Conservation (phyloP, 2,888 invertebrate species). For the Callyntrura sp. region DNA sequence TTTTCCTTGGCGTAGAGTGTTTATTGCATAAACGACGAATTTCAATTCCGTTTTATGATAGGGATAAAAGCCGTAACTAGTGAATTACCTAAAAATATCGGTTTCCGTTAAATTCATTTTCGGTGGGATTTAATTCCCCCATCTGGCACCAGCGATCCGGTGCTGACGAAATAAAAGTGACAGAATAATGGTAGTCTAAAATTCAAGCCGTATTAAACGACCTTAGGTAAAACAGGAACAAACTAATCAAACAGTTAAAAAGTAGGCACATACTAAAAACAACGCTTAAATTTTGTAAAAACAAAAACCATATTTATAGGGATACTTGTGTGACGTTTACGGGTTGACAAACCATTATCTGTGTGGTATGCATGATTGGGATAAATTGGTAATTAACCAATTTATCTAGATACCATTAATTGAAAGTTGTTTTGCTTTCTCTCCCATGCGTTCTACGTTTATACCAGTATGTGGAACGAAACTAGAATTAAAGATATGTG, state of each 20-base stretch:
- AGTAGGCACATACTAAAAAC: too few species aligned
- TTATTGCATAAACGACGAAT: not conserved
- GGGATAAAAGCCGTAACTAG: not conserved
- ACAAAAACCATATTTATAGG: too few species aligned
- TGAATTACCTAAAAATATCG: not conserved
- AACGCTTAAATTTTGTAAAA: too few species aligned
- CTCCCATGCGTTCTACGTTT: not conserved
- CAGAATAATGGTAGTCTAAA: not conserved
- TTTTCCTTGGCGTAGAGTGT: too few species aligned
- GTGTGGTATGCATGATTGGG: not conserved
- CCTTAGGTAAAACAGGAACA: too few species aligned
- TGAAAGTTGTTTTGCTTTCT: not conserved
- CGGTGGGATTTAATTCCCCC: too few species aligned
- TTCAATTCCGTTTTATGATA: not conserved
- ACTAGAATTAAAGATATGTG: too few species aligned
- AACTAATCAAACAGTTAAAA: too few species aligned
- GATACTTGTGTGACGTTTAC: too few species aligned
- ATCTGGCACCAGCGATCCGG: slow-evolving; percentile 12
- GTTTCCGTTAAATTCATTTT: not conserved
- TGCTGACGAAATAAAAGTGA: not conserved
- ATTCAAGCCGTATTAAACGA: too few species aligned
- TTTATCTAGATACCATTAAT: not conserved
- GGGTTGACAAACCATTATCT: too few species aligned
- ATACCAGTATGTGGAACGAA: too few species aligned
- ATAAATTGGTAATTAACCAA: slow-evolving; percentile 10